phyloP scores from a whole-genome alignment of 2,888 invertebrate species.

The Drosophila suboccidentalis region DNA sequence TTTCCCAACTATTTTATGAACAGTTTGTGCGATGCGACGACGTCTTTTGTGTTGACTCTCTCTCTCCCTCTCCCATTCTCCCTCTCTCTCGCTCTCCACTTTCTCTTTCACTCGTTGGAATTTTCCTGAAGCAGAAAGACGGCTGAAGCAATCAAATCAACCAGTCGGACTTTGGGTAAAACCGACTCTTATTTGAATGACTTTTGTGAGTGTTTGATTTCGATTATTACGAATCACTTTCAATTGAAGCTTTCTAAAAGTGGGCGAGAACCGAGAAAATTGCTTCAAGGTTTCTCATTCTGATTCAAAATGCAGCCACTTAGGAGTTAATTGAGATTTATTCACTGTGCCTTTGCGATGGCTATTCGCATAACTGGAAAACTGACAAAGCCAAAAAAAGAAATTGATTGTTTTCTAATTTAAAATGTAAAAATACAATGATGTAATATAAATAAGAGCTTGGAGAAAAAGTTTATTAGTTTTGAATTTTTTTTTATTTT shows the following conservation, averaged over 20 bases:
- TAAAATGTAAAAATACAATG: no score
- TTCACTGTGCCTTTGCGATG: constrained; percentile 4
- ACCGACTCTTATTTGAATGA: constrained; percentile 38
- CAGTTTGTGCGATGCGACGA: constrained; percentile 31
- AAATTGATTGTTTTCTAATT: background rate
- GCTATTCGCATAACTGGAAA: background rate
- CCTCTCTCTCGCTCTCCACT: background rate
- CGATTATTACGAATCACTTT: constrained; percentile 60
- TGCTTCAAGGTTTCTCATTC: constrained; percentile 33
- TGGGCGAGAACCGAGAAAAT: constrained; percentile 4
- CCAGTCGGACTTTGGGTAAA: constrained; percentile 21
- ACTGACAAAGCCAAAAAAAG: background rate
- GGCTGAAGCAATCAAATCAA: constrained; percentile 56
- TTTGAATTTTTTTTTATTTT: no score
- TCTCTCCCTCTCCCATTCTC: background rate
- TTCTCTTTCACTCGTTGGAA: constrained; percentile 8
- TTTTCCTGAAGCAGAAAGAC: constrained; percentile 28
- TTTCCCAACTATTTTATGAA: constrained; percentile 65
- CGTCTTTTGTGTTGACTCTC: constrained; percentile 31
- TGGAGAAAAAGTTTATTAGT: no score
- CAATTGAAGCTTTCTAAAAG: constrained; percentile 39
- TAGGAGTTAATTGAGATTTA: constrained; percentile 26
- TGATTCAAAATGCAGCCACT: constrained; percentile 6
- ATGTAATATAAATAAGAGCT: no score
- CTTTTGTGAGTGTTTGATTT: constrained; percentile 72